Percentiles rank a stretch among this genome's conserved stretches.
These are phyloP conservation scores for Tachysurus vachellii DNA, from an alignment of 2,113 vertebrate genomes.

Conservation along the genomic window DNA sequence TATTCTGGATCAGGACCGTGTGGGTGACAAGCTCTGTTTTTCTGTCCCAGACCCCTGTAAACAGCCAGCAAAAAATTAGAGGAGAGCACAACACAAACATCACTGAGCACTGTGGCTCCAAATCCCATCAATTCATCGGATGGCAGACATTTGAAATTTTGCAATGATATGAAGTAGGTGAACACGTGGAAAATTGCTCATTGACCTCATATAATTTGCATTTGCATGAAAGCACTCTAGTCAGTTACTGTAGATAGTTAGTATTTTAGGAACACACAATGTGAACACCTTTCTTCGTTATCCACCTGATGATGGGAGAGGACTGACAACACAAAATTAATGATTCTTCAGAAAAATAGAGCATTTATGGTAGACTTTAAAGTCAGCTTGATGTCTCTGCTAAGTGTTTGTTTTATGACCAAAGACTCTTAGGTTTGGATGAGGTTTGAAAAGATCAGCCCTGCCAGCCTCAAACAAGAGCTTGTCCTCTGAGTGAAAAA, in stretches of 20 bases:
- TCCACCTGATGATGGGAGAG: slow-evolving; percentile 46
- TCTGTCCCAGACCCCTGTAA: slow-evolving; percentile 4
- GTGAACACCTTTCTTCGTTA: slow-evolving; percentile 47
- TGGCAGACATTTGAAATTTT: background rate
- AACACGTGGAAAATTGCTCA: background rate
- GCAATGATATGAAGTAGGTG: background rate
- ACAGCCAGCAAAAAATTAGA: slow-evolving; percentile 7
- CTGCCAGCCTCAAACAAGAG: background rate
- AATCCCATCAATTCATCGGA: background rate
- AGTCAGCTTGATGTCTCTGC: slow-evolving; percentile 22
- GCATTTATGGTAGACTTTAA: background rate
- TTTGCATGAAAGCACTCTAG: slow-evolving; percentile 58
- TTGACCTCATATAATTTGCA: slow-evolving; percentile 50
- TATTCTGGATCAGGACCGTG: background rate
- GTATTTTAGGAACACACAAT: slow-evolving; percentile 52
- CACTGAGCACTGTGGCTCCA: background rate
- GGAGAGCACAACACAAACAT: background rate
- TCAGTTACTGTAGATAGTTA: slow-evolving; percentile 68
- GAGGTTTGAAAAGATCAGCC: background rate
- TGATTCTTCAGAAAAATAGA: background rate
- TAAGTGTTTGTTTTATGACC: background rate
- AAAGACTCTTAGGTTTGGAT: background rate
- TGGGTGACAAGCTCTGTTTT: slow-evolving; percentile 1
- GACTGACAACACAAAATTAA: slow-evolving; percentile 42
- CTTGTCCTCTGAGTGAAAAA: slow-evolving; percentile 8